phyloP scores from a whole-genome alignment of 2,888 invertebrate species.

The Drosophila mayaguana region DNA sequence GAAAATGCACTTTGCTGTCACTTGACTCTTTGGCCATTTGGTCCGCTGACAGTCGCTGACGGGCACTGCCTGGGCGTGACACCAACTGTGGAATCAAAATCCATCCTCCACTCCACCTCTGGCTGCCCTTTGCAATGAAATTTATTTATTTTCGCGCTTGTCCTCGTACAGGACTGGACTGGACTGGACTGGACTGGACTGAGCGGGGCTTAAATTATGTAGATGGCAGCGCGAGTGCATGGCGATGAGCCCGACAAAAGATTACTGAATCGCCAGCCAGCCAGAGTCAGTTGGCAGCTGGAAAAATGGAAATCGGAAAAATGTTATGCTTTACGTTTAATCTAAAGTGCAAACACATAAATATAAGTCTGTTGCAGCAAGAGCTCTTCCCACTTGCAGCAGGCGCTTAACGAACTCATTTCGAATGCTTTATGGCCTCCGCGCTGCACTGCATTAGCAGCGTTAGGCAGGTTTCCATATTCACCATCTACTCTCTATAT shows the following conservation, averaged over 20 bases:
- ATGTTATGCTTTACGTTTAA: slow-evolving; percentile 30
- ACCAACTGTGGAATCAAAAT: slow-evolving; percentile 32
- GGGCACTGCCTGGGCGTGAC: neutral
- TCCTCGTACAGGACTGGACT: neutral
- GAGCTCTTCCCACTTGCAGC: neutral
- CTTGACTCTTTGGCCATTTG: slow-evolving; percentile 60
- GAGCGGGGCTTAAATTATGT: slow-evolving; percentile 44
- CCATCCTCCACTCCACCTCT: neutral
- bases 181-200: slow-evolving; percentile 7
- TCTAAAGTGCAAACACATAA: slow-evolving; percentile 17
- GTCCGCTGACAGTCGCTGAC: slow-evolving; percentile 45
- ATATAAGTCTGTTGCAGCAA: neutral
- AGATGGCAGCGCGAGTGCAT: slow-evolving; percentile 35
- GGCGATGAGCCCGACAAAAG: slow-evolving; percentile 40
- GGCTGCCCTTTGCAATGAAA: slow-evolving; percentile 29
- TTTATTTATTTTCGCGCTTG: slow-evolving; percentile 57
- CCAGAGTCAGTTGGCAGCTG: slow-evolving; percentile 22
- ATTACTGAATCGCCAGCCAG: slow-evolving; percentile 30
- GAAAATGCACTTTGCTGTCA: slow-evolving; percentile 76
- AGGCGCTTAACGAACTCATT: slow-evolving; percentile 7
- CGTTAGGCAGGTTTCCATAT: neutral
- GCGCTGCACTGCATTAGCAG: neutral
- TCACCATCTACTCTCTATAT: neutral
- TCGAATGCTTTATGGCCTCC: slow-evolving; percentile 2
- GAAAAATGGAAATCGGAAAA: slow-evolving; percentile 24